phyloP scores from a whole-genome alignment of 2,797 vertebrate species.

The Remorina albescens region DNA sequence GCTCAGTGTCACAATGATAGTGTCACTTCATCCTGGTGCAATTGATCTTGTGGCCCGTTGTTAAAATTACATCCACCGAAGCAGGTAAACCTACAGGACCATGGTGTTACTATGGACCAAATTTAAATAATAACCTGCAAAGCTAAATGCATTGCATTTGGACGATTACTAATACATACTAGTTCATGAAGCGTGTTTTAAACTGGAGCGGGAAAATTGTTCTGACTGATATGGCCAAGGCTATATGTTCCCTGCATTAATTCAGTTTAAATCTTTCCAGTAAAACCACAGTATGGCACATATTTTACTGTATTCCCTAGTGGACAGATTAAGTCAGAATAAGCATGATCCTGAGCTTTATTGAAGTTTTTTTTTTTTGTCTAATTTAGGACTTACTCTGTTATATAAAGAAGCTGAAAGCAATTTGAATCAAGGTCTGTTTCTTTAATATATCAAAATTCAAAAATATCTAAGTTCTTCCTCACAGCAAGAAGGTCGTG shows the following conservation, averaged over 20 bases:
- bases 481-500: too few species aligned
- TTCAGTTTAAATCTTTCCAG: neutral
- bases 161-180: neutral
- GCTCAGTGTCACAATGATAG: conserved; percentile 38
- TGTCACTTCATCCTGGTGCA: conserved; percentile 29
- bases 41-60: conserved; percentile 27
- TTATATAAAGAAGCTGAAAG: neutral
- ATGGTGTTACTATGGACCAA: neutral
- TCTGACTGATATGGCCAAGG: conserved; percentile 1
- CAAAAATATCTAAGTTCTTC: too few species aligned
- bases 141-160: neutral
- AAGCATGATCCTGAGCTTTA: neutral
- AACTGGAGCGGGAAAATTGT: neutral
- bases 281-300: neutral
- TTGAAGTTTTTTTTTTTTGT: too few species aligned
- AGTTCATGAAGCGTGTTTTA: neutral
- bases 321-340: neutral
- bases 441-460: too few species aligned
- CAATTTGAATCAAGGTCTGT: neutral
- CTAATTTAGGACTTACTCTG: neutral
- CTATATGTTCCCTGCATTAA: neutral
- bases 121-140: neutral
- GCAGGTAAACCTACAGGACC: neutral
- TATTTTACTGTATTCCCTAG: neutral
- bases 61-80: conserved; percentile 6